A percentile compares a stretch with the other conserved stretches of the same genome.
These are phyloP conservation scores for Muscicapa comitata DNA, from an alignment of 2,797 vertebrate species.

Conservation along the genomic window DNA sequence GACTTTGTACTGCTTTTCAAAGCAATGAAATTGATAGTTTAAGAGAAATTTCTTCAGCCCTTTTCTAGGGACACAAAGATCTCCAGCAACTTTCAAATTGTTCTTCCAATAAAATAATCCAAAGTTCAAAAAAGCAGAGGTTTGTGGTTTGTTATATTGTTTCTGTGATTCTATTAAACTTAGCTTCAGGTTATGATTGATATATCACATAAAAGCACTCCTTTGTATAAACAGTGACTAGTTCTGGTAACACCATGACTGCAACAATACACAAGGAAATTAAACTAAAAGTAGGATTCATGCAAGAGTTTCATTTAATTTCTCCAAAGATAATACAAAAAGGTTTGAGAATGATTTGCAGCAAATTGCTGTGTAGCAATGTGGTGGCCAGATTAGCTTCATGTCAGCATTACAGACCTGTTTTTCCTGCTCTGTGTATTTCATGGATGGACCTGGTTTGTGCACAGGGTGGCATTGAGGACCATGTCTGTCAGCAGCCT, in stretches of 20 bases:
- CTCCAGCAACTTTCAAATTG: neutral
- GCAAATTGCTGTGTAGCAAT: neutral
- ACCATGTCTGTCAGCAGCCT: neutral
- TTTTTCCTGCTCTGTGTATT: neutral
- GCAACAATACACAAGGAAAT: neutral
- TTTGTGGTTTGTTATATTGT: neutral
- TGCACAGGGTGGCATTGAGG: neutral
- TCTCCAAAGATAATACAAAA: neutral
- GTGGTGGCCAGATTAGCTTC: neutral
- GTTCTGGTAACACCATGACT: neutral
- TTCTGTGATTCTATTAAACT: neutral
- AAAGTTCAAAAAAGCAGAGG: neutral
- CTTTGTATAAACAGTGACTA: neutral
- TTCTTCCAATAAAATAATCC: neutral
- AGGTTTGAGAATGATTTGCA: neutral
- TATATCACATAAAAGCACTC: neutral
- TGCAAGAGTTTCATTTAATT: neutral
- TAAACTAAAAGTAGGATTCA: neutral
- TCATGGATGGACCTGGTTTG: neutral
- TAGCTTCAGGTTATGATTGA: neutral
- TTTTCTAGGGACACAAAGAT: neutral
- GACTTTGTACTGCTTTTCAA: neutral
- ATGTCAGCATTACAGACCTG: neutral
- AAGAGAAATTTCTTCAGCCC: neutral
- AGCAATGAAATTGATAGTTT: neutral